phyloP scores from a whole-genome alignment of 1,140 invertebrate species.

The Drosophila sulfurigaster region DNA sequence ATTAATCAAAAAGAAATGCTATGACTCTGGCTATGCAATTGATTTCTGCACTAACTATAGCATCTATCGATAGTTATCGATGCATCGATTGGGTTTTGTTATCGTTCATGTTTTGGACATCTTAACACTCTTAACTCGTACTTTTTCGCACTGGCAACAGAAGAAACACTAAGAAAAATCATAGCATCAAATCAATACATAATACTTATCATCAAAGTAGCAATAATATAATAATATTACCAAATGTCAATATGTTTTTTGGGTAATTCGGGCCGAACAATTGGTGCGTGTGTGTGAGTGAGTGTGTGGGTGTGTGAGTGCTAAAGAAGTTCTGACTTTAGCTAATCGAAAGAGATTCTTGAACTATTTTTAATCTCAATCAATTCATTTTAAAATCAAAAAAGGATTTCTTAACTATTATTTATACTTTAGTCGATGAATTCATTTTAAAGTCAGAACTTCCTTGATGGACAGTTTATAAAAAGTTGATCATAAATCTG shows the following conservation, averaged over 20 bases:
- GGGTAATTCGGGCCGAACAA: constrained; percentile 1
- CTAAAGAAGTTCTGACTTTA: neutral
- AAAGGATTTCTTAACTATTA: too few relatives aligned
- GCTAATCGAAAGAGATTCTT: too few relatives aligned
- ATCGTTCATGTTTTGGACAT: neutral
- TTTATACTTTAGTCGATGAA: neutral
- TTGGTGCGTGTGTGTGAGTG: neutral
- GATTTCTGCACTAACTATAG: constrained; percentile 16
- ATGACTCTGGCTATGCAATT: constrained; percentile 2
- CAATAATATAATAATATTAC: constrained; percentile 4
- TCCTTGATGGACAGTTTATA: neutral
- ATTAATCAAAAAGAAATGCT: neutral
- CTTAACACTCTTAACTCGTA: constrained; percentile 8
- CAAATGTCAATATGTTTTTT: constrained; percentile 17
- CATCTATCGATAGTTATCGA: neutral
- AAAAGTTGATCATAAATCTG: neutral
- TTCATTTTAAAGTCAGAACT: neutral
- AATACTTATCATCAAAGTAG: constrained; percentile 4
- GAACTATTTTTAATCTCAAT: neutral
- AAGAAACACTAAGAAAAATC: constrained; percentile 13
- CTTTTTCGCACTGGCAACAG: constrained; percentile 37
- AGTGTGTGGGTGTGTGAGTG: neutral
- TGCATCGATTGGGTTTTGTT: neutral
- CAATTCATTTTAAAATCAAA: neutral
- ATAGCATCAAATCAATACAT: constrained; percentile 13